phyloP scores from a whole-genome alignment of 2,797 vertebrate species.

The Gymnothorax reevesii region DNA sequence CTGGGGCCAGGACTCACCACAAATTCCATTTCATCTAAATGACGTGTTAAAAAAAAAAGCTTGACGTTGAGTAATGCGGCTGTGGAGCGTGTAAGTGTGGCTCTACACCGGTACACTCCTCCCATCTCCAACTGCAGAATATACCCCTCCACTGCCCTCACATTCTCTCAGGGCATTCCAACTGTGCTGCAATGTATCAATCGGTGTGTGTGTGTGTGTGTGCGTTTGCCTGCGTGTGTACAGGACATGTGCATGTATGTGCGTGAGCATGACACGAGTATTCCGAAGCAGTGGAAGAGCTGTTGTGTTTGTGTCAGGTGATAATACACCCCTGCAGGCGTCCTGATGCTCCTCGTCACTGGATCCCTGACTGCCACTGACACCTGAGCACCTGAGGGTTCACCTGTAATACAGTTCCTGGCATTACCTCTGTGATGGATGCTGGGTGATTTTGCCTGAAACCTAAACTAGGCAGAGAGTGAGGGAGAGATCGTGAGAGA shows the following conservation, averaged over 20 bases:
- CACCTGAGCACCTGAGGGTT: not conserved
- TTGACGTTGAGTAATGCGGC: conserved; percentile 19
- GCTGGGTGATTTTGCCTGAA: not conserved
- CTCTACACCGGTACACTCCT: not conserved
- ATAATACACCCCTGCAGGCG: not conserved
- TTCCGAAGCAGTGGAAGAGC: not conserved
- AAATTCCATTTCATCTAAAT: conserved; percentile 26
- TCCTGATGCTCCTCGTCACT: not conserved
- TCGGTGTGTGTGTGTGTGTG: not conserved
- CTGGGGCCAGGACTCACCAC: conserved; percentile 15
- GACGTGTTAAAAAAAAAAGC: conserved; percentile 18
- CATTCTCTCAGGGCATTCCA: not conserved
- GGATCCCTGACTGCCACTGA: not conserved
- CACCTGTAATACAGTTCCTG: conserved; percentile 8
- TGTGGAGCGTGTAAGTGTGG: conserved; percentile 3
- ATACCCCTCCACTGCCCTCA: not conserved
- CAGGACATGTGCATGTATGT: not conserved
- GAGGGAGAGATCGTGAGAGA: not conserved
- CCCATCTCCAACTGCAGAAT: not conserved
- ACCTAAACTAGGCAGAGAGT: conserved; percentile 20
- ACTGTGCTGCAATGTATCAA: not conserved
- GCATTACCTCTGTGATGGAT: conserved; percentile 8
- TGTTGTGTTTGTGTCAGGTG: not conserved
- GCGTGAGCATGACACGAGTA: not conserved
- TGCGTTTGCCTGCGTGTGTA: not conserved